Percentiles rank a stretch among this genome's conserved stretches.
Conservation (phyloP, 2,113 vertebrate genomes). For the Typhlomys cinereus region DNA sequence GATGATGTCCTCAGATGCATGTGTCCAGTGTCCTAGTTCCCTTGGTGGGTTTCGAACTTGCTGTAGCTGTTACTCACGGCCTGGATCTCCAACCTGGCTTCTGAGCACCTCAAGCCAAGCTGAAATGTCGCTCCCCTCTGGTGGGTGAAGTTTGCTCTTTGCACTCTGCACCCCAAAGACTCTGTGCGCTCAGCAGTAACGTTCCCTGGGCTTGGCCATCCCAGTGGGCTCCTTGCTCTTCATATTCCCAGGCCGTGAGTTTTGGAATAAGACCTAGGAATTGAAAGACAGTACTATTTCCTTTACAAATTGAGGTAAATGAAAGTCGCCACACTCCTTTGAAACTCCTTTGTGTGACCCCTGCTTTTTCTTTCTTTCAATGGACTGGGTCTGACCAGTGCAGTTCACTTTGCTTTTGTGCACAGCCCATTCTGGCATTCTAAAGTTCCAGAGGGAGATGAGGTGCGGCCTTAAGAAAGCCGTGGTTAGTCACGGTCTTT, state of each 20-base stretch:
- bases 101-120: background rate
- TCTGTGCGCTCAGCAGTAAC: background rate
- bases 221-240: too few species aligned
- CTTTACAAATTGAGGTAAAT: background rate
- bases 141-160: background rate
- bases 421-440: rapidly evolving
- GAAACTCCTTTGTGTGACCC: too few species aligned
- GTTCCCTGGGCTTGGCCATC: background rate
- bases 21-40: rapidly evolving
- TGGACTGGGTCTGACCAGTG: background rate
- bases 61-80: background rate
- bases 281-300: background rate
- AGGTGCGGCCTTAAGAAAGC: background rate
- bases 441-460: rapidly evolving
- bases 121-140: background rate
- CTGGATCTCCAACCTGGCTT: too few species aligned
- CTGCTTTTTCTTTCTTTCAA: background rate
- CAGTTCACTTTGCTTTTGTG: background rate
- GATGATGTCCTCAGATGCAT: background rate
- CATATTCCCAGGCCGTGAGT: background rate
- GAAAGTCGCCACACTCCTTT: too few species aligned
- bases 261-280: background rate
- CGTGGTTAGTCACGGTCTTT: background rate
- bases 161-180: background rate
- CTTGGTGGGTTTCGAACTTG: rapidly evolving